Conservation (phyloP, 2,888 invertebrate genomes). For the Diarsia brunnea region DNA sequence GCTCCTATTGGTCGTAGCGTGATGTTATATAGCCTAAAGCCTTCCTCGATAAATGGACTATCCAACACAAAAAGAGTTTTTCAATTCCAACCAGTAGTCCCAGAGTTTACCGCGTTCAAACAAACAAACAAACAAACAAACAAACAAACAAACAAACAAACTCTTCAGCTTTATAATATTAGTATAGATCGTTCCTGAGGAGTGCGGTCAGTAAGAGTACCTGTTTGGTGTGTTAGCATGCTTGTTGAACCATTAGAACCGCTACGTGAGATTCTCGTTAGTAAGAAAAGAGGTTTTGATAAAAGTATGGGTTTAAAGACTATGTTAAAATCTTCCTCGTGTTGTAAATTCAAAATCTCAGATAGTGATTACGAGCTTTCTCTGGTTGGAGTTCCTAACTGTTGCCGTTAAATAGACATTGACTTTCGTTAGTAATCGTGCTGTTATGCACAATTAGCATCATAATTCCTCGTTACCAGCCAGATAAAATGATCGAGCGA, state of each 20-base stretch:
- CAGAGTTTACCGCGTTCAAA: too few relatives aligned
- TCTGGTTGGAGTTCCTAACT: background rate
- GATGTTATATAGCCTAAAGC: too few relatives aligned
- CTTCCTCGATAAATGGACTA: too few relatives aligned
- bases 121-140: too few relatives aligned
- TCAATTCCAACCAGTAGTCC: too few relatives aligned
- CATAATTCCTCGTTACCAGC: too few relatives aligned
- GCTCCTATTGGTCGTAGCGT: too few relatives aligned
- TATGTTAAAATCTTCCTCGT: background rate
- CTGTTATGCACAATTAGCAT: background rate
- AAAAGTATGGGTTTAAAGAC: background rate
- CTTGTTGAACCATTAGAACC: slow-evolving; percentile 23
- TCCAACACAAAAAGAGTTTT: too few relatives aligned
- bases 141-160: too few relatives aligned
- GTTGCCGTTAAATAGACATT: background rate
- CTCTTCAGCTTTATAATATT: too few relatives aligned
- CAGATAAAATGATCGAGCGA: background rate
- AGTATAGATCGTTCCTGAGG: slow-evolving; percentile 30
- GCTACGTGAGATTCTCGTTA: slow-evolving; percentile 6
- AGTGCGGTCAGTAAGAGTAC: slow-evolving; percentile 35
- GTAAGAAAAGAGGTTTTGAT: background rate
- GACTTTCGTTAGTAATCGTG: background rate
- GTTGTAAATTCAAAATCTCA: background rate
- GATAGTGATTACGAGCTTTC: background rate
- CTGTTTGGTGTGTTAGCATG: slow-evolving; percentile 45